These are phyloP conservation scores for Micropoecilia bifurca DNA, from an alignment of 2,797 vertebrate species.

Conservation along the genomic window DNA sequence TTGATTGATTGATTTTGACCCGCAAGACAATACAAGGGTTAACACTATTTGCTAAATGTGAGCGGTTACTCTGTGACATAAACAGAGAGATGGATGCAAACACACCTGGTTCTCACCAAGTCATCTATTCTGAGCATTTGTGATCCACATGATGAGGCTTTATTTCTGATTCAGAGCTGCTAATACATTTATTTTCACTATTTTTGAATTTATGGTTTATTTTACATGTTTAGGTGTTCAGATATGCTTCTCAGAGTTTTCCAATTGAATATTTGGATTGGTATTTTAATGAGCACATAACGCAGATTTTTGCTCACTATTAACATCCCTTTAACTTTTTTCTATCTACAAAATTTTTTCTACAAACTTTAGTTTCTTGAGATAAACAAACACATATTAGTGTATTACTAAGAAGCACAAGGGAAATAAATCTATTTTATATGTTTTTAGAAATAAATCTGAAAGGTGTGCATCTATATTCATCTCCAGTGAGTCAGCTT, in stretches of 20 bases:
- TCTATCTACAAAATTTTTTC: too few species aligned
- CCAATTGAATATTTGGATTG: not conserved
- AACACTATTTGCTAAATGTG: not conserved
- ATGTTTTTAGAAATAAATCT: not conserved
- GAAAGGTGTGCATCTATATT: not conserved
- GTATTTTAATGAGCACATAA: not conserved
- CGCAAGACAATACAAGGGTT: too few species aligned
- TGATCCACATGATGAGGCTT: slow-evolving; percentile 34
- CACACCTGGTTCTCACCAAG: slow-evolving; percentile 42
- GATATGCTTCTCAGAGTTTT: not conserved
- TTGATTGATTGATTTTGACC: too few species aligned
- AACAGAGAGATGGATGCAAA: slow-evolving; percentile 20
- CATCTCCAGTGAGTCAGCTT: not conserved
- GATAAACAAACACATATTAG: not conserved
- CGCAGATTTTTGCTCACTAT: not conserved
- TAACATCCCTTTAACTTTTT: not conserved
- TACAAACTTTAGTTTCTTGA: not conserved
- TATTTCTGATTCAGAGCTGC: slow-evolving; percentile 3
- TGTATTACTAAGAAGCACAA: not conserved
- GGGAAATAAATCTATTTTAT: not conserved
- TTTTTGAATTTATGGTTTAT: not conserved
- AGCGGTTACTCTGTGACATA: slow-evolving; percentile 76
- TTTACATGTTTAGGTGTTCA: not conserved
- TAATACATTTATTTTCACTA: slow-evolving; percentile 1
- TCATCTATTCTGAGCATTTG: slow-evolving; percentile 47